Evolutionary conservation across 1,140 invertebrate species (phyloP).

Genomic region (Anagrus nilaparvatae): DNA sequence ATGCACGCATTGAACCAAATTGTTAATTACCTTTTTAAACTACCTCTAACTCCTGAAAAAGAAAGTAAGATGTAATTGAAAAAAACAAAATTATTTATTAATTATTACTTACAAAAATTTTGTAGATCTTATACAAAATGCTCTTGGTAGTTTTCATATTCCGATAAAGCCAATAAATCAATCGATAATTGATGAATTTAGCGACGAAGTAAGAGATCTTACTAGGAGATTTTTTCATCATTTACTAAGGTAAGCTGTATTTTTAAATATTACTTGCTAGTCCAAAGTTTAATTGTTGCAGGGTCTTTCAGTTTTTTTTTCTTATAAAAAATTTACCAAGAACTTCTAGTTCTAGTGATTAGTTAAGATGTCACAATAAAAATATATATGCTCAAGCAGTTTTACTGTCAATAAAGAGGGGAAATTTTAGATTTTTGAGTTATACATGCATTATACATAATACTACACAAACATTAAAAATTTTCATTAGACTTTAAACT

Average conservation of each 20-base stretch:
- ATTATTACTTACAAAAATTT: constrained; percentile 14
- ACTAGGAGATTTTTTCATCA: constrained; percentile 72
- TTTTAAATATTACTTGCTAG: too few species aligned
- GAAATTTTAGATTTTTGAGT: not conserved
- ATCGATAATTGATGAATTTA: constrained; percentile 58
- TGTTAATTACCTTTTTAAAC: constrained; percentile 57
- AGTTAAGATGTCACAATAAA: too few species aligned
- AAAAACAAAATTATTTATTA: not conserved
- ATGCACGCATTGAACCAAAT: constrained; percentile 61
- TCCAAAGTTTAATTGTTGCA: too few species aligned
- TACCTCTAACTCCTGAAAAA: constrained; percentile 52
- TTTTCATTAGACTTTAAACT: not conserved
- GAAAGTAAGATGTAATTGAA: constrained; percentile 38
- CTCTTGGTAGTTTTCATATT: constrained; percentile 61
- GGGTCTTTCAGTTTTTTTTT: too few species aligned
- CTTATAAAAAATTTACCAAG: too few species aligned
- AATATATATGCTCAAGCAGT: too few species aligned
- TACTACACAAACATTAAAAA: too few species aligned
- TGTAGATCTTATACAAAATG: constrained; percentile 53
- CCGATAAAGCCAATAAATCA: constrained; percentile 53
- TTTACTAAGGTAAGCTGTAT: constrained; percentile 49
- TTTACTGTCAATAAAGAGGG: too few species aligned
- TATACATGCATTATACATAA: too few species aligned
- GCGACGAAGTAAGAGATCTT: constrained; percentile 60
- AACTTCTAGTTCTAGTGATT: too few species aligned